Percentiles rank a stretch among this genome's conserved stretches.
Conservation (phyloP, 2,888 invertebrate species). For the Heliconius ismenius region DNA sequence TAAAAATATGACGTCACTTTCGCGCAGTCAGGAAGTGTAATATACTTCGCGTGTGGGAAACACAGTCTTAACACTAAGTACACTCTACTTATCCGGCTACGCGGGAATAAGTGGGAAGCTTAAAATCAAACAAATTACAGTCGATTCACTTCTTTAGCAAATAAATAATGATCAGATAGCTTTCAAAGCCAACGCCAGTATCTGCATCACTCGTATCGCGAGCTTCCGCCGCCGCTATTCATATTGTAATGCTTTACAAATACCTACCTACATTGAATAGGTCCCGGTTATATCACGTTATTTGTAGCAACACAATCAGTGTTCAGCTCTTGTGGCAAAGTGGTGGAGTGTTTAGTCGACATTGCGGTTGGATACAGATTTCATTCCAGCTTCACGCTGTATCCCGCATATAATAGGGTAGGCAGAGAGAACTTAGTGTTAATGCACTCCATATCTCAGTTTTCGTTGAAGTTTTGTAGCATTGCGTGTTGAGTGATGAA, state of each 20-base stretch:
- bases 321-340: neutral
- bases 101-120: neutral
- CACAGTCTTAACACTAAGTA: neutral
- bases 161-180: constrained; percentile 4
- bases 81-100: neutral
- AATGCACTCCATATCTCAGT: no score
- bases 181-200: constrained; percentile 9
- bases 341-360: neutral
- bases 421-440: no score
- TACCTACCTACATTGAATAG: constrained; percentile 1
- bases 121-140: neutral
- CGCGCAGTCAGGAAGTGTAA: no score
- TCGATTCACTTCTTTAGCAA: neutral
- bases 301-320: neutral
- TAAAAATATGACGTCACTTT: no score
- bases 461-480: no score
- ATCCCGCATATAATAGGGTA: no score
- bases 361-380: neutral
- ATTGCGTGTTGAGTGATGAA: no score
- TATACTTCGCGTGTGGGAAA: neutral
- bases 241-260: constrained; percentile 22
- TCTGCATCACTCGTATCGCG: constrained; percentile 9
- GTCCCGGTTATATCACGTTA: neutral
- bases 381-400: neutral
- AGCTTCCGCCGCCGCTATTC: constrained; percentile 26